These are phyloP conservation scores for Lochmaea crataegi DNA, from an alignment of 2,888 invertebrate genomes.

Conservation along the genomic window DNA sequence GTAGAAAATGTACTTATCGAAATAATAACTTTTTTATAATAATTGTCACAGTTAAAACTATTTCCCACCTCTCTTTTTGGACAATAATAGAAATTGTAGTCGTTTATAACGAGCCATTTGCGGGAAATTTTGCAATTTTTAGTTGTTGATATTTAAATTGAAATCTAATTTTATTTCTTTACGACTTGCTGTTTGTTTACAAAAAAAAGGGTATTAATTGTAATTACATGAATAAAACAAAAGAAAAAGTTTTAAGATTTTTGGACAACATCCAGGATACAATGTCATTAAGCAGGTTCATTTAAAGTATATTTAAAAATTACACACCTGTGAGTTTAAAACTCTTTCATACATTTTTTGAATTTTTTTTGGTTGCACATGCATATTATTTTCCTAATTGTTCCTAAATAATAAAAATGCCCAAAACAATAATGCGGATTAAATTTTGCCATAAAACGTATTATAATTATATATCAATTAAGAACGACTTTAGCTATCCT, in stretches of 20 bases:
- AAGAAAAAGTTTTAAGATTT: background rate
- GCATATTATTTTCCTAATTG: background rate
- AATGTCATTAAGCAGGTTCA: background rate
- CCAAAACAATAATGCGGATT: background rate
- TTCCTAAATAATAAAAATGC: no score
- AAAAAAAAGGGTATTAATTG: background rate
- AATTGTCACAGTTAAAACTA: background rate
- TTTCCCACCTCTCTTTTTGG: constrained; percentile 10
- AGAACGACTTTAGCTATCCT: background rate
- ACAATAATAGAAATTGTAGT: constrained; percentile 34
- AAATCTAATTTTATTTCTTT: constrained; percentile 20
- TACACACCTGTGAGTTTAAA: background rate
- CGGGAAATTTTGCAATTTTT: constrained; percentile 22
- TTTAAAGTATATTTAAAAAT: background rate
- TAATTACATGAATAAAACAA: background rate
- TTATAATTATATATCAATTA: no score
- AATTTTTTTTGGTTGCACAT: background rate
- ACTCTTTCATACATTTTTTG: background rate
- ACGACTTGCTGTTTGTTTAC: constrained; percentile 6
- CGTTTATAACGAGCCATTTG: constrained; percentile 21
- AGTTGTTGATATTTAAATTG: constrained; percentile 8
- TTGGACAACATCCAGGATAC: background rate
- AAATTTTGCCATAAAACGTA: background rate
- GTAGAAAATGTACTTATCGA: no score
- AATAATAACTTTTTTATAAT: background rate